Base-by-base conservation (phyloP, 2,888 invertebrate genomes). In the Abscondita cerata region DNA sequence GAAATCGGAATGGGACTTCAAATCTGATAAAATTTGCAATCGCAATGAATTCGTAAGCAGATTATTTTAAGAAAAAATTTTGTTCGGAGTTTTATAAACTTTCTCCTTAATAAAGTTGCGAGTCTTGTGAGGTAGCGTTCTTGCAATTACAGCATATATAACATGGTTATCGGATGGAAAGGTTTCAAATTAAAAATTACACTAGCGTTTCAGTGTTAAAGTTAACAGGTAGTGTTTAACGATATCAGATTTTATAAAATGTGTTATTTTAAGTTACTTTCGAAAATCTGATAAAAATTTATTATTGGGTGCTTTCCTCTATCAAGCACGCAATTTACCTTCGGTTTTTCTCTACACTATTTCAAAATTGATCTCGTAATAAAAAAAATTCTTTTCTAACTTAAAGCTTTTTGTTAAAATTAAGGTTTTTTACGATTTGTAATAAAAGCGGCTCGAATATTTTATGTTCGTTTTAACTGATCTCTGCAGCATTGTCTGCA, bases 21-120 rank as follows among this genome's bases (percentile, higher is more conserved):
- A 65, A 68, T 68, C 68, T 67, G 68, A 68, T 68, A 67, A 68
- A 64, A 67, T 68, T 66, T 64, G 64, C 67, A 52, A 65, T 64
- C 62, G 59, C 65, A 59, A 64, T 67, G 65, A 67, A 67, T 67
- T 60, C 59, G 58, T 61, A 62, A 64, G 66, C 56, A 65, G 59
- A 59, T 68, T 68, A 62, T 62, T 62, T 59, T 54, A 61, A 59
- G 19, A 44, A 36, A 36, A 36, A 15, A 41, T 8, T 41, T 16
- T 12, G 15, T n/a, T 6, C 3, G 2, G 36, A 36, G 5, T 36
- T 5, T 12, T 12, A 31, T 36, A 36, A 36, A 9, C n/a, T n/a
- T n/a, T n/a, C n/a, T n/a, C n/a, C n/a, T 36, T 36, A n/a, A 36
- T n/a, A 36, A 9, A 36, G 11, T 36, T 36, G 11, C 12, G 36